Conservation (phyloP, 2,113 vertebrate species). For the Sinocyclocheilus rhinocerous region DNA sequence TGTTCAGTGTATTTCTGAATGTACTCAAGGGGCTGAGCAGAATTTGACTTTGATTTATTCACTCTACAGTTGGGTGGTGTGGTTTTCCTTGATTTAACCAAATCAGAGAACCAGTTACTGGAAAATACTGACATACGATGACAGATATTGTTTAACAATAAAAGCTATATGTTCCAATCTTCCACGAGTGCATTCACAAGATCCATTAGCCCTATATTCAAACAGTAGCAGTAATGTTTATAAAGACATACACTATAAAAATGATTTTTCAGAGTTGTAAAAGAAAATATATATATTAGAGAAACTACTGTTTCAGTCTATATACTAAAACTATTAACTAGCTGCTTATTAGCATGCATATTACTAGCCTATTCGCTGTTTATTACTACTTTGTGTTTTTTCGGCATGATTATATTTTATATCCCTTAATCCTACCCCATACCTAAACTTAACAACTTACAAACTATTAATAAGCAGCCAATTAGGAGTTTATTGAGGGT, state of each 20-base stretch:
- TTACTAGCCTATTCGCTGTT: no score
- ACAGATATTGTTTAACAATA: not conserved
- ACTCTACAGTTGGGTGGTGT: not conserved
- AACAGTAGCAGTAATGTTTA: not conserved
- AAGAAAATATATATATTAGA: no score
- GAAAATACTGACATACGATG: not conserved
- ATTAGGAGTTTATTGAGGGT: no score
- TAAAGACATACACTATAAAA: not conserved
- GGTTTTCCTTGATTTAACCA: not conserved
- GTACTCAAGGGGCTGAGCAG: not conserved
- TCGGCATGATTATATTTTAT: no score
- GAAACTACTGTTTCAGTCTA: no score
- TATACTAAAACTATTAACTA: no score
- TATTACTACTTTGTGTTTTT: no score
- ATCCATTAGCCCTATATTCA: not conserved
- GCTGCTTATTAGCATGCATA: no score
- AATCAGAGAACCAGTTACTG: slow-evolving; percentile 23
- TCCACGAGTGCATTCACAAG: not conserved
- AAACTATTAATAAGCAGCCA: no score
- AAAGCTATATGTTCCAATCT: not conserved
- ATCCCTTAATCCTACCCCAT: no score
- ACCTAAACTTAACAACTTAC: no score
- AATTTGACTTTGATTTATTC: slow-evolving; percentile 8
- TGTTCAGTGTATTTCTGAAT: slow-evolving; percentile 41
- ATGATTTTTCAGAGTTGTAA: no score